Evolutionary conservation across 2,888 invertebrate genomes (phyloP).

Genomic region (Agrilus mali): DNA sequence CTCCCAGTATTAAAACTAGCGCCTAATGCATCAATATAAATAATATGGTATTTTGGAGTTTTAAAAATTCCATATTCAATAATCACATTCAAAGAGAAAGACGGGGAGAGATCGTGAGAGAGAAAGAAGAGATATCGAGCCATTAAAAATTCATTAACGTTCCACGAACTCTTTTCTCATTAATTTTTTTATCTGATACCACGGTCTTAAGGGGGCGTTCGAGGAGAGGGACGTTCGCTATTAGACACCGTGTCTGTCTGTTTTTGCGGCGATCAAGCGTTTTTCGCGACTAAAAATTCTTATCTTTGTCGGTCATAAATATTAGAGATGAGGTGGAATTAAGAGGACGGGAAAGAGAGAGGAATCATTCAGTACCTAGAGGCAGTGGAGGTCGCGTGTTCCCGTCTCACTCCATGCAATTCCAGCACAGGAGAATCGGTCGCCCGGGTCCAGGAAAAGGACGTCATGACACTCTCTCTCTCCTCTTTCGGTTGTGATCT

Average conservation of each 20-base stretch:
- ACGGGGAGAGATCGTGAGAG: too few species aligned
- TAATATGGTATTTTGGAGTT: too few species aligned
- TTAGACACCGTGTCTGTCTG: too few species aligned
- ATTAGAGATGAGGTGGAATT: constrained; percentile 14
- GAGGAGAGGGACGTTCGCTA: too few species aligned
- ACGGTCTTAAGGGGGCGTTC: too few species aligned
- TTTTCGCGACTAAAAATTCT: constrained; percentile 1
- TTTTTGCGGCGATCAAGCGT: too few species aligned
- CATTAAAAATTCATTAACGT: background rate
- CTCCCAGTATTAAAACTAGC: too few species aligned
- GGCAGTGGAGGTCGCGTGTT: constrained; percentile 8
- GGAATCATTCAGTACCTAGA: constrained; percentile 7
- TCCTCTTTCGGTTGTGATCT: too few species aligned
- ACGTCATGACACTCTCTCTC: constrained; percentile 1
- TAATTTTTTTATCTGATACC: too few species aligned
- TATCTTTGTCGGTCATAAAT: constrained; percentile 13
- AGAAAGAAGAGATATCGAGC: background rate
- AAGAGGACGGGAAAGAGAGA: constrained; percentile 10
- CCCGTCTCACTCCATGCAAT: constrained; percentile 4
- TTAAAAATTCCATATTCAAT: too few species aligned
- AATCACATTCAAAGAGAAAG: too few species aligned
- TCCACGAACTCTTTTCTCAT: background rate
- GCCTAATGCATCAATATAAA: too few species aligned
- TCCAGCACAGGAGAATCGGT: background rate
- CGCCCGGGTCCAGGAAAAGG: background rate